Evolutionary conservation across 1,140 invertebrate genomes (phyloP).

Genomic region (Orussus abietinus): DNA sequence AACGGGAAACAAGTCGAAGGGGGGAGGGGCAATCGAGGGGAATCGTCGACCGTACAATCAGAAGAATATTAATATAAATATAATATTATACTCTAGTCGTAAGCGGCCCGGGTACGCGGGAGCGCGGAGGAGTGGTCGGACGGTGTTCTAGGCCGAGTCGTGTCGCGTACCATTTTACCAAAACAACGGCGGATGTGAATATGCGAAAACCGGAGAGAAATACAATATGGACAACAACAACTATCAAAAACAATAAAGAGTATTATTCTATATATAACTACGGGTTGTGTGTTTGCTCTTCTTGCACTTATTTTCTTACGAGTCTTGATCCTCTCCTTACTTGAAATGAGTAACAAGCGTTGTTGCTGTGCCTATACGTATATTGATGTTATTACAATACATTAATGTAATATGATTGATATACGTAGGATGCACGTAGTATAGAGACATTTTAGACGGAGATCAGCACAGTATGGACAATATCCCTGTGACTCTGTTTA

Average conservation of each 20-base stretch:
- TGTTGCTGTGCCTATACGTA: neutral
- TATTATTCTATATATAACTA: slow-evolving; percentile 54
- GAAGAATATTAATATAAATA: slow-evolving; percentile 23
- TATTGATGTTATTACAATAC: neutral
- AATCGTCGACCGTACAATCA: neutral
- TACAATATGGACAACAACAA: slow-evolving; percentile 47
- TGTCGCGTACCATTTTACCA: slow-evolving; percentile 30
- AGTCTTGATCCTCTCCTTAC: slow-evolving; percentile 2
- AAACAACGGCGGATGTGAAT: slow-evolving; percentile 23
- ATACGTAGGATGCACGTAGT: neutral
- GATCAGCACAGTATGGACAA: neutral
- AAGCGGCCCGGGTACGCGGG: slow-evolving; percentile 26
- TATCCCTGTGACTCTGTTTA: neutral
- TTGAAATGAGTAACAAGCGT: neutral
- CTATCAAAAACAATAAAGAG: slow-evolving; percentile 54
- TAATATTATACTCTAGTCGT: slow-evolving; percentile 40
- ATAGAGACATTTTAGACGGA: neutral
- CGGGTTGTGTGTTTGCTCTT: slow-evolving; percentile 23
- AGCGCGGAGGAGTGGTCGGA: slow-evolving; percentile 28
- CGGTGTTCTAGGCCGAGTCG: slow-evolving; percentile 25
- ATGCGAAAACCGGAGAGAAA: slow-evolving; percentile 27
- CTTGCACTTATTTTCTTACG: slow-evolving; percentile 3
- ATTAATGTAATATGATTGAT: slow-evolving; percentile 1
- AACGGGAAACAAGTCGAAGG: slow-evolving; percentile 6
- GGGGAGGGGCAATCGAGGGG: neutral